Evolutionary conservation across 2,888 invertebrate genomes (phyloP).

Genomic region (Chymomyza procnemis): DNA sequence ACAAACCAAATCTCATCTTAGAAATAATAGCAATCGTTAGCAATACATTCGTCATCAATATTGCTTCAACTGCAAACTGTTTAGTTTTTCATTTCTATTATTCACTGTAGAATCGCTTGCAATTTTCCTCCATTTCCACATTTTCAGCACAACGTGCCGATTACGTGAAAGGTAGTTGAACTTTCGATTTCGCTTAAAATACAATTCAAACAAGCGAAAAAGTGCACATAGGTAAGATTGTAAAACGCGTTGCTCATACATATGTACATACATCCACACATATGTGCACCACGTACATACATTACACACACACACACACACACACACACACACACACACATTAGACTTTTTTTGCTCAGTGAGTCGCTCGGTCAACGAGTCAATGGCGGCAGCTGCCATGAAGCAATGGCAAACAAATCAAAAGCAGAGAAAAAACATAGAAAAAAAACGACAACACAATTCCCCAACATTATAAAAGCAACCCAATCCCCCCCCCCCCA

Average conservation of each 20-base stretch:
- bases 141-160: constrained; percentile 39
- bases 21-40: no score
- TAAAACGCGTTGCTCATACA: background rate
- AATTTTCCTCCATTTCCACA: constrained; percentile 17
- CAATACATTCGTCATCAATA: no score
- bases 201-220: constrained; percentile 41
- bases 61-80: no score
- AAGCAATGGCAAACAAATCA: constrained; percentile 38
- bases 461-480: background rate
- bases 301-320: constrained; percentile 14
- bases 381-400: constrained; percentile 59
- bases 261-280: background rate
- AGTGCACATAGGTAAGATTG: background rate
- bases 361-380: constrained; percentile 72
- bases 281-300: background rate
- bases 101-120: background rate
- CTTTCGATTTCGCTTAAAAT: constrained; percentile 75
- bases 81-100: background rate
- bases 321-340: constrained; percentile 10
- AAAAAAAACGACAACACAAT: background rate
- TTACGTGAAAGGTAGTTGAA: constrained; percentile 76
- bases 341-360: constrained; percentile 49
- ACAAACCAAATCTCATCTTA: no score
- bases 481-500: no score
- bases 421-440: background rate